phyloP scores from a whole-genome alignment of 2,113 vertebrate species.

The Willisornis vidua region DNA sequence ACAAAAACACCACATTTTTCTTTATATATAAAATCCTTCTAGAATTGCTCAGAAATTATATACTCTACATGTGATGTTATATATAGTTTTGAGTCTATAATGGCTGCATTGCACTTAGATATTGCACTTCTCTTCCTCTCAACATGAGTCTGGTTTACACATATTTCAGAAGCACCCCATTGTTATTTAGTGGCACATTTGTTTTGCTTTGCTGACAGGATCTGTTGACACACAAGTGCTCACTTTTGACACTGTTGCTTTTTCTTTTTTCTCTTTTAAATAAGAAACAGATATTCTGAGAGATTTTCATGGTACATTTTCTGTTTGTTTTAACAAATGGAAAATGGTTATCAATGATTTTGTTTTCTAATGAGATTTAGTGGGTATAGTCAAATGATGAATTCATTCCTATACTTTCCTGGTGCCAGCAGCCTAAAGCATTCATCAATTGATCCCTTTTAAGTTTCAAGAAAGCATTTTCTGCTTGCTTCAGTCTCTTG shows the following conservation, averaged over 20 bases:
- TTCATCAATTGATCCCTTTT: neutral
- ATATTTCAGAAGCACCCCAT: neutral
- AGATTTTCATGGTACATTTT: conserved; percentile 50
- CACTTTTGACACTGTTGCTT: neutral
- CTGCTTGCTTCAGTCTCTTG: neutral
- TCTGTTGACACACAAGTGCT: conserved; percentile 11
- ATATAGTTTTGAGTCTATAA: neutral
- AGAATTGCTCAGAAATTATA: neutral
- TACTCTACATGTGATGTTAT: neutral
- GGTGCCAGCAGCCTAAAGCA: neutral
- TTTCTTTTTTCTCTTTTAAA: conserved; percentile 19
- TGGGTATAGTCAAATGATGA: neutral
- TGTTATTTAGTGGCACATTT: neutral
- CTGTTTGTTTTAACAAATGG: conserved; percentile 30
- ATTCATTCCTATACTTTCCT: neutral
- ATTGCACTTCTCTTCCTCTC: neutral
- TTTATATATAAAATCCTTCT: neutral
- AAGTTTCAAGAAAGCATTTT: neutral
- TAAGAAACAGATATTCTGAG: conserved; percentile 35
- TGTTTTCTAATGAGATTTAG: neutral
- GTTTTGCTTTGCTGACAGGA: conserved; percentile 20
- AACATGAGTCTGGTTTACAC: neutral
- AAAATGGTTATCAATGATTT: conserved; percentile 26
- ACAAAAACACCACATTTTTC: neutral
- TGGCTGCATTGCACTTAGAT: neutral